phyloP scores from a whole-genome alignment of 2,888 invertebrate genomes.

The Cephus spinipes region DNA sequence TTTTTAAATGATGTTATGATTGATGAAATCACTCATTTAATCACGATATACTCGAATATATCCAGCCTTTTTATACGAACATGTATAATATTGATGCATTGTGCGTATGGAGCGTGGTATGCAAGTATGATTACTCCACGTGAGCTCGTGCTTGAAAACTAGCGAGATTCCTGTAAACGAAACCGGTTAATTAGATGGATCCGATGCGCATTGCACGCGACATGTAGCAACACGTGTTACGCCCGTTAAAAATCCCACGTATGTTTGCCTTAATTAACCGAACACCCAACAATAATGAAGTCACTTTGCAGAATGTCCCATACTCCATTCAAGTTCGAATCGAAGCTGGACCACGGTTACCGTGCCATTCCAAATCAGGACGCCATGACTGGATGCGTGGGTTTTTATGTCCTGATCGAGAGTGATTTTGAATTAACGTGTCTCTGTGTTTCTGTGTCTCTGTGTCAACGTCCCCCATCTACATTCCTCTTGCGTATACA shows the following conservation, averaged over 20 bases:
- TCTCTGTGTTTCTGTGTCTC: background rate
- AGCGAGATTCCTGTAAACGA: too few species aligned
- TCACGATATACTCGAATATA: too few species aligned
- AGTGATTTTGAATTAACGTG: conserved; percentile 14
- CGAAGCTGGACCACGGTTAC: background rate
- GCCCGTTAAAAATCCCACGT: conserved; percentile 34
- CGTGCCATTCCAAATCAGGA: conserved; percentile 11
- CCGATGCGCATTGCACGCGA: conserved; percentile 1
- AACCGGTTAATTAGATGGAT: background rate
- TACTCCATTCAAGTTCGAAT: conserved; percentile 7
- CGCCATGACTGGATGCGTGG: conserved; percentile 10
- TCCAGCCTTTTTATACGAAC: too few species aligned
- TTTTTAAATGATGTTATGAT: too few species aligned
- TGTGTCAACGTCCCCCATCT: background rate
- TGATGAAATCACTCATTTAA: too few species aligned
- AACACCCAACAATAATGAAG: conserved; percentile 34
- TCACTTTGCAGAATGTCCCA: conserved; percentile 26
- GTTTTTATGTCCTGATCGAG: conserved; percentile 8
- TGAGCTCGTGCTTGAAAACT: too few species aligned
- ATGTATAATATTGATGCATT: too few species aligned
- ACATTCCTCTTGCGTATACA: too few species aligned
- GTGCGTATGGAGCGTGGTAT: too few species aligned
- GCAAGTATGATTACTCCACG: too few species aligned
- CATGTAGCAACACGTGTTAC: conserved; percentile 35
- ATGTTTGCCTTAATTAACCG: conserved; percentile 42